A percentile compares a stretch with the other conserved stretches of the same genome.
Evolutionary conservation across 2,888 invertebrate species (phyloP).

Genomic region (Cephus runcator): DNA sequence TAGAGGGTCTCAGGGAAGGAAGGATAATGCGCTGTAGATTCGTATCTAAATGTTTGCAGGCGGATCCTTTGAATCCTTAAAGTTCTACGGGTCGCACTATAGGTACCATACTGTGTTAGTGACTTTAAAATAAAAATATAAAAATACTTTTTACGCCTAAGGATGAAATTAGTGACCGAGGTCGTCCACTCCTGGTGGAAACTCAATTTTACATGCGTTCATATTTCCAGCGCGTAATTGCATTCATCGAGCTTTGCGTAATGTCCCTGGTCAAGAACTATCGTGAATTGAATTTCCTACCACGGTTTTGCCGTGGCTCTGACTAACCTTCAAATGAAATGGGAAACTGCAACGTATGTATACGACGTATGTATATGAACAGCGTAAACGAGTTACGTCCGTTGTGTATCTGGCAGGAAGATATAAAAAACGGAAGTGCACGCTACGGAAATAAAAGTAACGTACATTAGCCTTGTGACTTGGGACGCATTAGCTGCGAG

Average conservation of each 20-base stretch:
- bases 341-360: slow-evolving; percentile 32
- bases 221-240: background rate
- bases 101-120: background rate
- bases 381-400: slow-evolving; percentile 43
- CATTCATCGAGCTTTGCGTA: slow-evolving; percentile 38
- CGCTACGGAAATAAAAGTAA: background rate
- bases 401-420: slow-evolving; percentile 20
- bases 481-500: background rate
- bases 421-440: background rate
- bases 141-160: background rate
- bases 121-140: background rate
- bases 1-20: background rate
- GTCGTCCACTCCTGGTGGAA: slow-evolving; percentile 20
- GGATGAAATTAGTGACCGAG: slow-evolving; percentile 10
- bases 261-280: slow-evolving; percentile 43
- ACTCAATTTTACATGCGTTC: background rate
- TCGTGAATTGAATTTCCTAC: slow-evolving; percentile 50
- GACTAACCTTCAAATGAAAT: slow-evolving; percentile 49
- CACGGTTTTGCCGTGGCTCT: slow-evolving; percentile 39
- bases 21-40: background rate
- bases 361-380: slow-evolving; percentile 32
- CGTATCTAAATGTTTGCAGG: background rate
- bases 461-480: background rate
- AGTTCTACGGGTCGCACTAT: background rate
- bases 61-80: background rate